A percentile compares a stretch with the other conserved stretches of the same genome.
Evolutionary conservation across 2,888 invertebrate genomes (phyloP).

Genomic region (Ochropacha duplaris): DNA sequence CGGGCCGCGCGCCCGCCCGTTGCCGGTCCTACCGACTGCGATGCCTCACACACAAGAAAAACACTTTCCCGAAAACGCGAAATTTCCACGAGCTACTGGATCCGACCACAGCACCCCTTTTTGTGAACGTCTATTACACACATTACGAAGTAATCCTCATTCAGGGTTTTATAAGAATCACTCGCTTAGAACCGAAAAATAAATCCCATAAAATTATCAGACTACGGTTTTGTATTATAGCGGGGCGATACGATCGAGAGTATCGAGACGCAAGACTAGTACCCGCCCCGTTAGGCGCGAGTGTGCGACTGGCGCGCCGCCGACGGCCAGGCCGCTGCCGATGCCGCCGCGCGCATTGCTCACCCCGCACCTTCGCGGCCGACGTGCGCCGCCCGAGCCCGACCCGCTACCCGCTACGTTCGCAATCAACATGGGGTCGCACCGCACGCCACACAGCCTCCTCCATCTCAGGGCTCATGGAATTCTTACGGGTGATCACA

Average conservation of each 20-base stretch:
- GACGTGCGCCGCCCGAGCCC: constrained; percentile 18
- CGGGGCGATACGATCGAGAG: constrained; percentile 42
- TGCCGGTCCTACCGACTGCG: constrained; percentile 33
- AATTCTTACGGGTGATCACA: constrained; percentile 49
- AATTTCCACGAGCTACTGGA: constrained; percentile 45
- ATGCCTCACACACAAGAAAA: constrained; percentile 68
- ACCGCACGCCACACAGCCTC: constrained; percentile 64
- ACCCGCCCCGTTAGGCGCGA: constrained; percentile 60
- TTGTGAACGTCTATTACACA: constrained; percentile 35
- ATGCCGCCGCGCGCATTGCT: constrained; percentile 45
- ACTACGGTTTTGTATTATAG: constrained; percentile 45
- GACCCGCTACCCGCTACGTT: constrained; percentile 22
- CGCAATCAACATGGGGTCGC: constrained; percentile 35
- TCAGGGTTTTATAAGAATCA: constrained; percentile 30
- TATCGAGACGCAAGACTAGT: constrained; percentile 45
- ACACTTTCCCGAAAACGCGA: constrained; percentile 64
- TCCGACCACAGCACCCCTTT: constrained; percentile 35
- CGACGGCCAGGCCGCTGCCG: constrained; percentile 35
- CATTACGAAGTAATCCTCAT: constrained; percentile 49
- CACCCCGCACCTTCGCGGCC: constrained; percentile 23
- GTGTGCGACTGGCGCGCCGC: constrained; percentile 67
- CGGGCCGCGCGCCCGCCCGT: constrained; percentile 53
- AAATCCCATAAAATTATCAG: constrained; percentile 37
- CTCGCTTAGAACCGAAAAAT: constrained; percentile 36
- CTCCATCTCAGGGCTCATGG: constrained; percentile 50